Evolutionary conservation across 2,888 invertebrate species (phyloP).

Genomic region (Drosophila imparisetae): DNA sequence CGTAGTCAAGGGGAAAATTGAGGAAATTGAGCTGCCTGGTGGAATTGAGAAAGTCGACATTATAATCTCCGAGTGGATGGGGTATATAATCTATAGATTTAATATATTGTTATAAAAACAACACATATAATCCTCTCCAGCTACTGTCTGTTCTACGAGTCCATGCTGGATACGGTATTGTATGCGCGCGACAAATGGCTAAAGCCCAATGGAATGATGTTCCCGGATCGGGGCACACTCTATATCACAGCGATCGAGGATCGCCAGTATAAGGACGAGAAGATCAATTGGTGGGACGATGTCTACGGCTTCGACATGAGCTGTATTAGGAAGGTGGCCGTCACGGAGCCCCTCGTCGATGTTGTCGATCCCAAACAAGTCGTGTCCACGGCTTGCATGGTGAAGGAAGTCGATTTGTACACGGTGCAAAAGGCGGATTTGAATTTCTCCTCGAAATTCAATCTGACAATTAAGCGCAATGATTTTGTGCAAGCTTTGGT

Average conservation of each 20-base stretch:
- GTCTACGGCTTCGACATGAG: constrained; percentile 99
- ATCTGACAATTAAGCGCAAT: constrained; percentile 92
- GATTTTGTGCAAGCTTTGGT: constrained; percentile 99
- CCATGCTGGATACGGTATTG: constrained; percentile 99
- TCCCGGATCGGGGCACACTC: constrained; percentile 96
- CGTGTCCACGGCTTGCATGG: constrained; percentile 96
- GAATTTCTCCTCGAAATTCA: constrained; percentile 95
- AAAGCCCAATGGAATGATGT: constrained; percentile 94
- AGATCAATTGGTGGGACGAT: constrained; percentile 99
- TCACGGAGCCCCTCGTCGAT: constrained; percentile 99
- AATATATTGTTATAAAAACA: background rate
- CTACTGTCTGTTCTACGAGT: constrained; percentile 97
- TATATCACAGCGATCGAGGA: constrained; percentile 98
- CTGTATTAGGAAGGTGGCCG: constrained; percentile 98
- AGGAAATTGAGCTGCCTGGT: constrained; percentile 96
- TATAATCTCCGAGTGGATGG: constrained; percentile 92
- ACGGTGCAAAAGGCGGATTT: constrained; percentile 98
- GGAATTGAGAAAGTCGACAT: constrained; percentile 97
- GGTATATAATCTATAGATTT: constrained; percentile 83
- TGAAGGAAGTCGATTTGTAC: constrained; percentile 99
- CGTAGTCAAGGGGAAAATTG: constrained; percentile 95
- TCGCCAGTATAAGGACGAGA: constrained; percentile 99
- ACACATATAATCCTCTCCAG: constrained; percentile 74
- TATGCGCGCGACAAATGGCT: constrained; percentile 99
- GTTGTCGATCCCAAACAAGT: constrained; percentile 99